A percentile compares a stretch with the other conserved stretches of the same genome.
These are phyloP conservation scores for Mythimna vitellina DNA, from an alignment of 2,888 invertebrate species.

Conservation along the genomic window DNA sequence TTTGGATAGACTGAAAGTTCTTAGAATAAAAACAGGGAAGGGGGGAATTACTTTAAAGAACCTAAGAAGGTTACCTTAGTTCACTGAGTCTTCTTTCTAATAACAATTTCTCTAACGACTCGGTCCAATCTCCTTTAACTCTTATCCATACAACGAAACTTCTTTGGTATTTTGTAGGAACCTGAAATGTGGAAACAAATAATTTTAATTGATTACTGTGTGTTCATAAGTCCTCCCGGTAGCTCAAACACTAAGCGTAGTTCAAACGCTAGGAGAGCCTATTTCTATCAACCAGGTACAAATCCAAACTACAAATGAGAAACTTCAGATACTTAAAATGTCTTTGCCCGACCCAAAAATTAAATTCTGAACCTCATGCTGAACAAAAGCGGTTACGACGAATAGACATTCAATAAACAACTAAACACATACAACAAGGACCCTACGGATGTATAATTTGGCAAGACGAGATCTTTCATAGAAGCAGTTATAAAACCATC, in stretches of 20 bases:
- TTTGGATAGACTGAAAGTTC: too few relatives aligned
- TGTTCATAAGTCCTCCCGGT: not conserved
- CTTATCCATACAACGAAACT: conserved; percentile 87
- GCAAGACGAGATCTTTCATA: not conserved
- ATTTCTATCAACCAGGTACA: too few relatives aligned
- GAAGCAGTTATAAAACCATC: conserved; percentile 14
- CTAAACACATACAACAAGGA: not conserved
- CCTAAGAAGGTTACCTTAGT: conserved; percentile 72
- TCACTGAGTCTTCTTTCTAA: conserved; percentile 73
- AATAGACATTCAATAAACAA: not conserved
- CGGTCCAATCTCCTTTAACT: conserved; percentile 90
- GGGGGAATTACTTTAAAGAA: not conserved
- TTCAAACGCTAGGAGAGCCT: too few relatives aligned
- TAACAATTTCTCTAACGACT: conserved; percentile 81
- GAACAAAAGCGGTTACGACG: too few relatives aligned
- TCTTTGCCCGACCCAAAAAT: too few relatives aligned
- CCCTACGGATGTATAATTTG: not conserved
- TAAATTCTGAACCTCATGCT: too few relatives aligned
- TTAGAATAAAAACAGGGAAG: too few relatives aligned
- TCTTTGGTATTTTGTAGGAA: conserved; percentile 82
- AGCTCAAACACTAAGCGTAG: too few relatives aligned
- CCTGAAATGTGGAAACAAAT: conserved; percentile 70
- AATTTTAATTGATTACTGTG: not conserved
- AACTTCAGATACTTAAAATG: too few relatives aligned
- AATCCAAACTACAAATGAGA: too few relatives aligned